Base-by-base conservation (phyloP, 92 coral and sea anemone species). In the Actinernus sp. region DNA sequence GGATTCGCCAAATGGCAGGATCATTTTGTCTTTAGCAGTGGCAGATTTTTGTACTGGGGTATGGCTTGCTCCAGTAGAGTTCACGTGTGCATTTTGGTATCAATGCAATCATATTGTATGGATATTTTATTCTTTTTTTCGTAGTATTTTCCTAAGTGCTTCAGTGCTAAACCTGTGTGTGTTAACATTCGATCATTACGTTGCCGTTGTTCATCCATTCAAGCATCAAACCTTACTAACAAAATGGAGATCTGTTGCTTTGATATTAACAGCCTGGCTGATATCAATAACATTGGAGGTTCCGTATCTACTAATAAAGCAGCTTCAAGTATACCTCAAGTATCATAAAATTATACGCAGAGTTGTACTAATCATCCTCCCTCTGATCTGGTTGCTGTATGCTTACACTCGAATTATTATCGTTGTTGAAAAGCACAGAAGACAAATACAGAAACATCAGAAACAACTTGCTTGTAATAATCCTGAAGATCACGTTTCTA, bases 181-280 rank as follows among this genome's bases (percentile, higher is more conserved):
- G 21, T 45, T 45, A 23, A 45, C 52, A 8, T 45, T 5, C 11
- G 52, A 45, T 45, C 10, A 23, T 5, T 45, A 6, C 52, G 22
- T 45, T 6, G 52, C 52, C 52, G 22, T 45, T 45, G 52, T 45
- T 7, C 52, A 45, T 45, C 52, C 52, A 4, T 45, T 9, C 21
- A 45, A 45, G 19, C 52, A 45, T 23, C 18, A 12, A 23, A 23
- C 17, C 19, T 34, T 34, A 6, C 6, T 6, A 6, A 8, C 6
- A 4, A 23, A 12, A 23, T 8, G 11, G 5, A 7, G 10, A 4
- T 8, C 52, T 12, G 18, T 12, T 7, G 21, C 17, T 4, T 18
- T 45, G 17, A 4, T 18, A 5, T 7, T 17, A 17, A 5, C 19
- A 9, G 52, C 52, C 5, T 45, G 52, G 52, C 6, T 5, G 18